Percentiles rank a stretch among this genome's conserved stretches.
Conservation (phyloP, 2,888 invertebrate species). For the Drosophila colorata region DNA sequence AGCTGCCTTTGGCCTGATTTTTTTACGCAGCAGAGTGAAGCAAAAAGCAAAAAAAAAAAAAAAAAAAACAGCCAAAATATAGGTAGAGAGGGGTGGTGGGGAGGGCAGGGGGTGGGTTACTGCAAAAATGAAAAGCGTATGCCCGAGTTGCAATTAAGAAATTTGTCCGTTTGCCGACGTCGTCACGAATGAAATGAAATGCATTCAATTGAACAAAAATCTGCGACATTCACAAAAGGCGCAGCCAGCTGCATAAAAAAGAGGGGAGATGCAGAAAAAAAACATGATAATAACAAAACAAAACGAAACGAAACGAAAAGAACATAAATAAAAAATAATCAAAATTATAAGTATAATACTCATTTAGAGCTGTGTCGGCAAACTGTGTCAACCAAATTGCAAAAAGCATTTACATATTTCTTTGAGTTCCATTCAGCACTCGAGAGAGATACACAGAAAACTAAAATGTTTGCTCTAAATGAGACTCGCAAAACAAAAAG, state of each 20-base stretch:
- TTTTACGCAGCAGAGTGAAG: conserved; percentile 34
- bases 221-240: conserved; percentile 41
- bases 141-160: conserved; percentile 44
- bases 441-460: background rate
- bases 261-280: conserved; percentile 5
- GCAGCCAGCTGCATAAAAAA: conserved; percentile 18
- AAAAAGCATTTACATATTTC: conserved; percentile 26
- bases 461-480: background rate
- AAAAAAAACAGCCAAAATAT: conserved; percentile 10
- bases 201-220: conserved; percentile 74
- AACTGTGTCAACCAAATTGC: conserved; percentile 42
- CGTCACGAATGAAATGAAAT: conserved; percentile 73
- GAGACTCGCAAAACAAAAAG: background rate
- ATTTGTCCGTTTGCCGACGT: conserved; percentile 43
- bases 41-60: too few species aligned
- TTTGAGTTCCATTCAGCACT: conserved; percentile 16
- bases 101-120: background rate
- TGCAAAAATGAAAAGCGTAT: conserved; percentile 51
- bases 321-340: conserved; percentile 6
- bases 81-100: background rate
- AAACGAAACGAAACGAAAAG: background rate
- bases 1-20: conserved; percentile 51
- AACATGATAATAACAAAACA: background rate
- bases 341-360: conserved; percentile 20
- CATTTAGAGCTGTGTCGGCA: conserved; percentile 11